Conservation (phyloP, 2,113 vertebrate genomes). For the Sisor rabdophorus region DNA sequence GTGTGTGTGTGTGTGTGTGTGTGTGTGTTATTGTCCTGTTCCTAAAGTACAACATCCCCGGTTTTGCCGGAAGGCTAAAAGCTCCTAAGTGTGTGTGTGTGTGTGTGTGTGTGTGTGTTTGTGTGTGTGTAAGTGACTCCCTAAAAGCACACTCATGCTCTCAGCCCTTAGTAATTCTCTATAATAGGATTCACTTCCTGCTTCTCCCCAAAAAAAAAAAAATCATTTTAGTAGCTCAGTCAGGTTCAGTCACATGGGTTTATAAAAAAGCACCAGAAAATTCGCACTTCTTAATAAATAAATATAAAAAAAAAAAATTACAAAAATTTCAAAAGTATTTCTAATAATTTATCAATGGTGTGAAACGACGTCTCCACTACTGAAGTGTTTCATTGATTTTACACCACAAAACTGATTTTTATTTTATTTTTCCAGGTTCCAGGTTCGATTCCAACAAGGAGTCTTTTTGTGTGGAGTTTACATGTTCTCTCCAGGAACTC, state of each 20-base stretch:
- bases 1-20: background rate
- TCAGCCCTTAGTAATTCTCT: constrained; percentile 2
- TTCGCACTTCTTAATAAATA: background rate
- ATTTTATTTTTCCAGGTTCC: no score
- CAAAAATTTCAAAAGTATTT: background rate
- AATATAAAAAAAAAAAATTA: background rate
- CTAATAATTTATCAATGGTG: no score
- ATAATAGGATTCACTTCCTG: constrained; percentile 15
- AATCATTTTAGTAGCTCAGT: background rate
- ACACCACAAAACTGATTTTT: no score
- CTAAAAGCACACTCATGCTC: constrained; percentile 15
- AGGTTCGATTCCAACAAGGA: no score
- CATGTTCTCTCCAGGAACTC: no score
- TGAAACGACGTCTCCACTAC: no score
- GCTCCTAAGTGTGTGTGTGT: background rate
- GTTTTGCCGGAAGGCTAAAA: background rate
- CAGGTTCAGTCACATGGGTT: background rate
- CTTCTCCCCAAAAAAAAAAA: background rate
- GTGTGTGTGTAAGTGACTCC: background rate
- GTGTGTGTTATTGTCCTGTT: background rate
- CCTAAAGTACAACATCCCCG: background rate
- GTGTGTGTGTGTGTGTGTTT: constrained; percentile 7
- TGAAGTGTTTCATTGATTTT: no score
- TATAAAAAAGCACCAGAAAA: background rate
- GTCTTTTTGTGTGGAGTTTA: no score